Evolutionary conservation across 2,888 invertebrate species (phyloP).

Genomic region (Limnephilus lunatus): DNA sequence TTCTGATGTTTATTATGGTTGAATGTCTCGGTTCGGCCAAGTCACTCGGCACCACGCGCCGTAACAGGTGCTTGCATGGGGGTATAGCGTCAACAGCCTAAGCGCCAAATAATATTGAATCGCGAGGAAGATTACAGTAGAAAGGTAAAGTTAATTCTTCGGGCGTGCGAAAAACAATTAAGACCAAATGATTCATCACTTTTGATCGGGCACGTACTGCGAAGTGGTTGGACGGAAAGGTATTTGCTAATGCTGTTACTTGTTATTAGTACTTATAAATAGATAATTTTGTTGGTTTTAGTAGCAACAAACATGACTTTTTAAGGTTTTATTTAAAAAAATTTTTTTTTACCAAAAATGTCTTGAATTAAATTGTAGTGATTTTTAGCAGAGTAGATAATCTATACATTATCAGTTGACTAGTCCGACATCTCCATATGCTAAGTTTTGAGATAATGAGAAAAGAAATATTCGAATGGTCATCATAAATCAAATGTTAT

Average conservation of each 20-base stretch:
- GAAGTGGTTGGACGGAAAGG: not conserved
- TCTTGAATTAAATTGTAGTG: too few species aligned
- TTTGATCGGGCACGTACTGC: not conserved
- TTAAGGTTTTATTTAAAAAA: too few species aligned
- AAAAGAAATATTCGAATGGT: too few species aligned
- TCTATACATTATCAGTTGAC: too few species aligned
- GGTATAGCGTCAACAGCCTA: not conserved
- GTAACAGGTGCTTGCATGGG: not conserved
- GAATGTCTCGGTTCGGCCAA: not conserved
- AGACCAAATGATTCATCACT: constrained; percentile 23
- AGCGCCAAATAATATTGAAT: constrained; percentile 24
- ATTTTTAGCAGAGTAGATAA: too few species aligned
- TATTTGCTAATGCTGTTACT: not conserved
- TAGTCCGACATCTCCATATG: too few species aligned
- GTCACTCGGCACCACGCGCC: constrained; percentile 30
- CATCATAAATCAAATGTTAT: too few species aligned
- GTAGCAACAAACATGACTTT: not conserved
- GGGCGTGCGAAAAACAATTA: constrained; percentile 19
- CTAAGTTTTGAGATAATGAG: too few species aligned
- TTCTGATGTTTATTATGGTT: not conserved
- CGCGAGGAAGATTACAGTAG: not conserved
- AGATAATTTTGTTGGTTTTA: not conserved
- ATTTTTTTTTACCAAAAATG: too few species aligned
- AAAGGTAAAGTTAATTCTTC: constrained; percentile 21
- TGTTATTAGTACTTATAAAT: not conserved